These are phyloP conservation scores for Chironomus striatipennis DNA, from an alignment of 1,140 invertebrate genomes.

Conservation along the genomic window DNA sequence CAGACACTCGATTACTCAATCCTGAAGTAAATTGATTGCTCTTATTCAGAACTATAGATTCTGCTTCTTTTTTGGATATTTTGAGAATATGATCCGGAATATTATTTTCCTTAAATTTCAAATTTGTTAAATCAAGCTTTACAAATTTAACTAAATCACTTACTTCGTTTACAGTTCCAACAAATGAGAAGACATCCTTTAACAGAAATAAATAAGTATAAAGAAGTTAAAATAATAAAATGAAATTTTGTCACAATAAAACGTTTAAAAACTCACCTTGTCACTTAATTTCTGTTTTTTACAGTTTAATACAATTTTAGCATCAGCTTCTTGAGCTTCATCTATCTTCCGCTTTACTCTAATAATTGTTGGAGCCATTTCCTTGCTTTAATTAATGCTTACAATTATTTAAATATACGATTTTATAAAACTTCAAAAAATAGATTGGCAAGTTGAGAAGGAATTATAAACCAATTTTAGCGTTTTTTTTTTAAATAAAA, in stretches of 20 bases:
- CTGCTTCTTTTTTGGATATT: slow-evolving; percentile 35
- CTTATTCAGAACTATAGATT: slow-evolving; percentile 29
- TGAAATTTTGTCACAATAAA: no score
- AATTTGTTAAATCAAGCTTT: neutral
- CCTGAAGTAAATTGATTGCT: slow-evolving; percentile 26
- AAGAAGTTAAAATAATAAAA: no score
- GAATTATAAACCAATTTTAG: no score
- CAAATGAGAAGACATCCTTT: slow-evolving; percentile 43
- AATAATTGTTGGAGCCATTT: neutral
- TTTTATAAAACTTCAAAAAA: no score
- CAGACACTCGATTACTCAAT: slow-evolving; percentile 28
- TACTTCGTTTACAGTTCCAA: slow-evolving; percentile 45
- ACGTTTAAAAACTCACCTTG: neutral
- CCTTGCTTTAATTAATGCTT: no score
- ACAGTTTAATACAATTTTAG: neutral
- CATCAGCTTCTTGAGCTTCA: neutral
- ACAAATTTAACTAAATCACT: neutral
- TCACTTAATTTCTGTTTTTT: neutral
- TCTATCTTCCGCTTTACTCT: neutral
- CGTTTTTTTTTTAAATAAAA: no score
- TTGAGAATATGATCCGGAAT: slow-evolving; percentile 39
- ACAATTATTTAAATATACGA: no score
- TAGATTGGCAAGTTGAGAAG: no score
- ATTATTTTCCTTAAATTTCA: slow-evolving; percentile 32
- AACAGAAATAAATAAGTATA: no score